Conservation (phyloP, 2,888 invertebrate genomes). For the Epirrita christyi region DNA sequence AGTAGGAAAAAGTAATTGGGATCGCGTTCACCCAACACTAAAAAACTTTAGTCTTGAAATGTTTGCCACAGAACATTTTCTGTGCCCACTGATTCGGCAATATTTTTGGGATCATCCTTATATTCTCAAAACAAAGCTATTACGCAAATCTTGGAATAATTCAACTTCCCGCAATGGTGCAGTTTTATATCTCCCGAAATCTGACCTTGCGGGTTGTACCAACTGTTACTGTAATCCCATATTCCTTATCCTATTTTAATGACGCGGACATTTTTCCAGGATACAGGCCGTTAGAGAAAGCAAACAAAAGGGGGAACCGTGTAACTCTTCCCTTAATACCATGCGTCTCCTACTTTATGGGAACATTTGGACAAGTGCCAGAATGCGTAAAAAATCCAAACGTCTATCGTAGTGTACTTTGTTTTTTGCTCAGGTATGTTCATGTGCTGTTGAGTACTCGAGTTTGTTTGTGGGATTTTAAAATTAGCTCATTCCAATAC, state of each 20-base stretch:
- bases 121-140: conserved; percentile 18
- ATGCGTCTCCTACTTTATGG: conserved; percentile 40
- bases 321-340: conserved; percentile 49
- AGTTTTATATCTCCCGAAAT: conserved; percentile 17
- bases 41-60: not conserved
- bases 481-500: too few relatives aligned
- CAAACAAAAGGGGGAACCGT: conserved; percentile 49
- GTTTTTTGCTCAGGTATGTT: not conserved
- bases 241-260: conserved; percentile 56
- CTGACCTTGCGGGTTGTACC: conserved; percentile 39
- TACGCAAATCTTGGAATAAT: conserved; percentile 18
- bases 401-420: conserved; percentile 11
- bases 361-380: conserved; percentile 48
- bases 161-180: conserved; percentile 21
- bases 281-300: conserved; percentile 37
- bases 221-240: conserved; percentile 25
- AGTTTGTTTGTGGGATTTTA: too few relatives aligned
- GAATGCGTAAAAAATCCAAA: conserved; percentile 50
- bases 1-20: too few relatives aligned
- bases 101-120: conserved; percentile 1
- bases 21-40: too few relatives aligned
- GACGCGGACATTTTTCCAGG: conserved; percentile 52
- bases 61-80: conserved; percentile 9
- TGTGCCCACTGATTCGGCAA: conserved; percentile 21
- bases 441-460: not conserved